Evolutionary conservation across 2,113 vertebrate genomes (phyloP), one percentile per base, ranked within the genome.

Genomic region (Cyanoliseus patagonus): DNA sequence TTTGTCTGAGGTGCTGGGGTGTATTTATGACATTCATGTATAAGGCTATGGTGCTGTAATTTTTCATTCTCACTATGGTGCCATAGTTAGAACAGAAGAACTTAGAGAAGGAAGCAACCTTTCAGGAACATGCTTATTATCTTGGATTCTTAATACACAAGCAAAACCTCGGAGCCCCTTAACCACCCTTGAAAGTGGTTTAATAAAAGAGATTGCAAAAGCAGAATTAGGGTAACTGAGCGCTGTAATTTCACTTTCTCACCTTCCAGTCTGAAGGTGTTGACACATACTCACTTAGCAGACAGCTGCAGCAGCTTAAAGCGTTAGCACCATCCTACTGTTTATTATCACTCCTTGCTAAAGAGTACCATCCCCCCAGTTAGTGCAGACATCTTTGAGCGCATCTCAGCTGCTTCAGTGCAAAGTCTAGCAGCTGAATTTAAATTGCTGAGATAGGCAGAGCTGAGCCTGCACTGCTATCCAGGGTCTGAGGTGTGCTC

Each of bases 221-320:
- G 81, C 84, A 94, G 86, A 95, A 76, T 92, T 92, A 73, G 86
- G 39, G 57, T 85, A 79, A 79, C 95, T 33, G 73, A 82, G 80
- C 87, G 52, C 89, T 95, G 28, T 96, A 89, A 95, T 95, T 94
- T 92, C 77, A 87, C 57, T 95, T 95, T 96, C 94, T 91, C 94
- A 95, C 95, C 94, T 96, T 89, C 89, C 74, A 95, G 81, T 87
- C 93, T 79, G 89, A 95, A 92, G 70, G 94, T 96, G 94, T 97
- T 96, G 95, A 96, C 94, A 95, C 44, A 49, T 89, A 72, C 7
- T 95, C 93, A 88, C 88, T 97, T 96, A 97, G 81, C 95, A 95
- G 92, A 90, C 96, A 97, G 94, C 96, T 97, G 96, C 93, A 91
- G 83, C 86, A 92, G 96, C 93, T 95, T 92, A 89, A 95, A 95